These are phyloP conservation scores for Ammodytes dubius DNA, from an alignment of 2,113 vertebrate species.

Conservation along the genomic window DNA sequence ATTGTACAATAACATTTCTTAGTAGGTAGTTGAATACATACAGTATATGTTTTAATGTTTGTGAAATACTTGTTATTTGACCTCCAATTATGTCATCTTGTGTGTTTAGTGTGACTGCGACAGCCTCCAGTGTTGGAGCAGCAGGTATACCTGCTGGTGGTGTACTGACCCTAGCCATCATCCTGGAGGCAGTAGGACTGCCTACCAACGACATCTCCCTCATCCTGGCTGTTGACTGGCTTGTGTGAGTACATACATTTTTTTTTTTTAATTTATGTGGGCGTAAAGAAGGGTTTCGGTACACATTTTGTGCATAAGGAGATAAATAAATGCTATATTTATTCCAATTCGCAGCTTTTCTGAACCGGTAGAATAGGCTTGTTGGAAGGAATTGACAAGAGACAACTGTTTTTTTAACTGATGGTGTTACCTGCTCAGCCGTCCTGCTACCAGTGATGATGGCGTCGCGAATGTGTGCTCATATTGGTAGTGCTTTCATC, in stretches of 20 bases:
- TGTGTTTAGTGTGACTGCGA: constrained; percentile 88
- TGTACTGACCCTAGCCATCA: constrained; percentile 91
- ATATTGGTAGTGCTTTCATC: too few species aligned
- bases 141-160: constrained; percentile 93
- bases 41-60: background rate
- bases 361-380: too few species aligned
- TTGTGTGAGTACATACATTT: constrained; percentile 88
- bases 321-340: too few species aligned
- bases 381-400: too few species aligned
- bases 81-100: constrained; percentile 8
- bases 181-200: constrained; percentile 89
- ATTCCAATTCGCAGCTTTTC: too few species aligned
- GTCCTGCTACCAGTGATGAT: too few species aligned
- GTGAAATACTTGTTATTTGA: too few species aligned
- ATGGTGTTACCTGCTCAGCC: too few species aligned
- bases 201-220: constrained; percentile 90
- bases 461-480: too few species aligned
- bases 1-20: background rate
- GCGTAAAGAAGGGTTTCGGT: too few species aligned
- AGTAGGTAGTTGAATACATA: background rate
- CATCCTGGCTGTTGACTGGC: constrained; percentile 94
- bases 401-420: too few species aligned
- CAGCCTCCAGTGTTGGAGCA: constrained; percentile 92
- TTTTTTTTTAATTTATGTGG: background rate
- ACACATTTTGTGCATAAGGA: too few species aligned